Evolutionary conservation across 2,888 invertebrate species (phyloP).

Genomic region (Epinotia bilunana): DNA sequence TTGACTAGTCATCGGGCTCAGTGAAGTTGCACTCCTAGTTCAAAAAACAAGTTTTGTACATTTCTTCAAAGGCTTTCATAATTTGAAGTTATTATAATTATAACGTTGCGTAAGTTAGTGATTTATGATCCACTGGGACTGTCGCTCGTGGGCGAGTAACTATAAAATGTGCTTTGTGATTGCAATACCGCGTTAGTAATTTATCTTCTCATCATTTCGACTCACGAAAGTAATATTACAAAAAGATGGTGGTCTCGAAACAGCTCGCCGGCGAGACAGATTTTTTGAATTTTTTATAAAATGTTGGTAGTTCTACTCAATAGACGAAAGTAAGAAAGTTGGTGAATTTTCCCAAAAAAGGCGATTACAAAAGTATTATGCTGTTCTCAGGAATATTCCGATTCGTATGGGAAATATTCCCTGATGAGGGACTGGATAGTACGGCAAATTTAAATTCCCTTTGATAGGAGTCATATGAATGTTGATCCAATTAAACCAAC

Average conservation of each 20-base stretch:
- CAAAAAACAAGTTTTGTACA: slow-evolving; percentile 64
- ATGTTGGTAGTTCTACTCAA: not conserved
- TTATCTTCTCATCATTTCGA: slow-evolving; percentile 22
- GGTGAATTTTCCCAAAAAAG: not conserved
- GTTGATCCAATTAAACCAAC: too few relatives aligned
- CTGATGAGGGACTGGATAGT: too few relatives aligned
- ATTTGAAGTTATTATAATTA: slow-evolving; percentile 53
- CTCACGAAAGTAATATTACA: slow-evolving; percentile 28
- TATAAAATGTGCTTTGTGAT: slow-evolving; percentile 13
- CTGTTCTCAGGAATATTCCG: not conserved
- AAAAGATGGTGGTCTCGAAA: not conserved
- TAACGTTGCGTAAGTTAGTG: slow-evolving; percentile 43
- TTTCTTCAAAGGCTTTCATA: slow-evolving; percentile 59
- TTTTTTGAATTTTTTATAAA: not conserved
- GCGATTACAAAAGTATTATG: not conserved
- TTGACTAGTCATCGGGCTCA: slow-evolving; percentile 69
- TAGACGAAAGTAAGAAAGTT: not conserved
- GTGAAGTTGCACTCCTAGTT: slow-evolving; percentile 55
- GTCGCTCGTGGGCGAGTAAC: slow-evolving; percentile 18
- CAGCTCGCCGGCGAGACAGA: not conserved
- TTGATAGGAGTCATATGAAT: too few relatives aligned
- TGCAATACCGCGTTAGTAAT: slow-evolving; percentile 19
- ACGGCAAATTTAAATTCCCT: too few relatives aligned
- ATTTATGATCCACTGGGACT: slow-evolving; percentile 25
- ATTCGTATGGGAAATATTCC: not conserved